Evolutionary conservation across 1,140 invertebrate genomes (phyloP).

Genomic region (Ylistrum balloti): DNA sequence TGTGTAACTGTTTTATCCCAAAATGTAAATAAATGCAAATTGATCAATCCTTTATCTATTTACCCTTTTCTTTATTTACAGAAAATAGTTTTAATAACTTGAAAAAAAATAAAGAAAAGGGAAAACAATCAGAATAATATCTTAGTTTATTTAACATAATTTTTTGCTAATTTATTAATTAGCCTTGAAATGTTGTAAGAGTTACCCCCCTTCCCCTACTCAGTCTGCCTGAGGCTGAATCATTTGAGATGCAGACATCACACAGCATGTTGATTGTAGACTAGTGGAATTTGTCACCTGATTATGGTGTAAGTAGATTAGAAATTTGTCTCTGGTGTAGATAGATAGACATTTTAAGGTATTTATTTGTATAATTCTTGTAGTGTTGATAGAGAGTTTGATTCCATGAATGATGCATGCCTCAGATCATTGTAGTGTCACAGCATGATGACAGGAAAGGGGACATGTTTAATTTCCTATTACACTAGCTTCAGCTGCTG

Average conservation of each 20-base stretch:
- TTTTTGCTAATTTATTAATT: not conserved
- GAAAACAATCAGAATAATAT: no score
- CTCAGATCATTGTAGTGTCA: not conserved
- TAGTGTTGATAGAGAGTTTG: not conserved
- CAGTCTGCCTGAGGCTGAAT: conserved; percentile 37
- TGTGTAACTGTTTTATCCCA: not conserved
- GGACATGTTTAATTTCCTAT: not conserved
- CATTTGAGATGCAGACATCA: conserved; percentile 25
- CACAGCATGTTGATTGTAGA: conserved; percentile 9
- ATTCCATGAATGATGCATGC: not conserved
- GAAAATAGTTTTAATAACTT: not conserved
- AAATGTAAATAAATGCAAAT: not conserved
- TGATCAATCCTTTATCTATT: not conserved
- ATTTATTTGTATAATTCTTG: not conserved
- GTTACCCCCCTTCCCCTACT: not conserved
- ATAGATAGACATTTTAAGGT: not conserved
- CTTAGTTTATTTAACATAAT: not conserved
- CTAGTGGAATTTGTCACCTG: not conserved
- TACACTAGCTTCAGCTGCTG: not conserved
- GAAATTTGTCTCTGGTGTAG: not conserved
- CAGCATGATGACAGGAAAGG: conserved; percentile 32
- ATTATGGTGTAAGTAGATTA: not conserved
- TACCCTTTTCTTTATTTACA: no score
- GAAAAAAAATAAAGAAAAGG: not conserved
- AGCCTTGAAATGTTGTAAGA: not conserved